Evolutionary conservation across 2,113 vertebrate genomes (phyloP).

Genomic region (Daboia siamensis): DNA sequence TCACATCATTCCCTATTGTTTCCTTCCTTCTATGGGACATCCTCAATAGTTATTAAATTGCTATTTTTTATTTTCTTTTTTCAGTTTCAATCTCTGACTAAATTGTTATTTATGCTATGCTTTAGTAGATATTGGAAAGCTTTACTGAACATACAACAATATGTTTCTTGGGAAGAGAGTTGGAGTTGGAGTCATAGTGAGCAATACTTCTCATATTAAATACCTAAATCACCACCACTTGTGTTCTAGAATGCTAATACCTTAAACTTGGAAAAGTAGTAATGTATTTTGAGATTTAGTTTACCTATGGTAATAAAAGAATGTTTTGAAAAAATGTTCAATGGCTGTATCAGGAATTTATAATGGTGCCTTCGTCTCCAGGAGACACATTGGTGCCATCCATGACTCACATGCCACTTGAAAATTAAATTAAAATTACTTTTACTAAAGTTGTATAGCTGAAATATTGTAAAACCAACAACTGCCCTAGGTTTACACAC

Average conservation of each 20-base stretch:
- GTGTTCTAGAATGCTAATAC: neutral
- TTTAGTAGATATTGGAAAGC: neutral
- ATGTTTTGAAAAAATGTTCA: neutral
- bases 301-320: neutral
- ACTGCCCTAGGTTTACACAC: neutral
- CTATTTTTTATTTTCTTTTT: neutral
- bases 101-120: neutral
- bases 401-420: neutral
- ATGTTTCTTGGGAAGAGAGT: neutral
- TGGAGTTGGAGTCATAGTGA: neutral
- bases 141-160: neutral
- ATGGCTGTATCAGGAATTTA: neutral
- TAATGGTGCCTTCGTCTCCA: neutral
- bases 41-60: neutral
- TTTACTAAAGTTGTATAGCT: neutral
- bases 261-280: neutral
- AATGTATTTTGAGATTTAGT: neutral
- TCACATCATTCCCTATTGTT: neutral
- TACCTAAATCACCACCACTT: neutral
- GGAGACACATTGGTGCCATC: neutral
- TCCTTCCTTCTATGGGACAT: neutral
- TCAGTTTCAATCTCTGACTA: neutral
- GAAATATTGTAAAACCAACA: neutral
- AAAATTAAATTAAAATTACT: neutral
- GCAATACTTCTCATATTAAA: neutral